Percentiles rank a stretch among this genome's conserved stretches.
Conservation (phyloP, 2,797 vertebrate genomes). For the Melanogrammus aeglefinus region DNA sequence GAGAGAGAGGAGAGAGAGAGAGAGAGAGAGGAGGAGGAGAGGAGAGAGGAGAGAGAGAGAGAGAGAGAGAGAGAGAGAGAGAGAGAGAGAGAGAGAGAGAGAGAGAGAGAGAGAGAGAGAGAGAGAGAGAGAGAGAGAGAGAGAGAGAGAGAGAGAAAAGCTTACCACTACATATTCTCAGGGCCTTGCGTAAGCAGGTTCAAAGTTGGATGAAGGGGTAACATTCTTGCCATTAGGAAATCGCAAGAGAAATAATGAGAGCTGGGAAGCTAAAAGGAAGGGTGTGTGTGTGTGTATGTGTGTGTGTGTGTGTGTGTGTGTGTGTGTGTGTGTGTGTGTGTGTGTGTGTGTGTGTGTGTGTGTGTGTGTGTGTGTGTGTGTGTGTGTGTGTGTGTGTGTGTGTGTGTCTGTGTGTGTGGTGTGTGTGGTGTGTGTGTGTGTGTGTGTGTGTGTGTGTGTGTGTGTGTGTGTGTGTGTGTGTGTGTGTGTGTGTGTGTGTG, state of each 20-base stretch:
- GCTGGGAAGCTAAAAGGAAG: neutral
- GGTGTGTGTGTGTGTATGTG: constrained; percentile 6
- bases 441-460: constrained; percentile 3
- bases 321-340: no score
- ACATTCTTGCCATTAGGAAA: neutral
- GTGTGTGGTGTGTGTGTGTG: constrained; percentile 10
- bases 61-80: neutral
- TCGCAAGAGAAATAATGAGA: neutral
- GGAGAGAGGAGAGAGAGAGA: no score
- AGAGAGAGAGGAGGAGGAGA: no score
- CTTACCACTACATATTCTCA: constrained; percentile 26
- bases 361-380: neutral
- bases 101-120: constrained; percentile 34
- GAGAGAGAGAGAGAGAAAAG: neutral
- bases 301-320: constrained; percentile 1
- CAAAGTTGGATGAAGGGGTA: constrained; percentile 49
- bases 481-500: no score
- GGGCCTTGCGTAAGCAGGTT: constrained; percentile 48
- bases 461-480: neutral
- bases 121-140: no score
- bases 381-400: no score
- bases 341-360: neutral
- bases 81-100: constrained; percentile 13
- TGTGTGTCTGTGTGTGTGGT: neutral
- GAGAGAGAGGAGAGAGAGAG: constrained; percentile 18